Conservation (phyloP, 2,888 invertebrate genomes). For the Limnephilus auricula region DNA sequence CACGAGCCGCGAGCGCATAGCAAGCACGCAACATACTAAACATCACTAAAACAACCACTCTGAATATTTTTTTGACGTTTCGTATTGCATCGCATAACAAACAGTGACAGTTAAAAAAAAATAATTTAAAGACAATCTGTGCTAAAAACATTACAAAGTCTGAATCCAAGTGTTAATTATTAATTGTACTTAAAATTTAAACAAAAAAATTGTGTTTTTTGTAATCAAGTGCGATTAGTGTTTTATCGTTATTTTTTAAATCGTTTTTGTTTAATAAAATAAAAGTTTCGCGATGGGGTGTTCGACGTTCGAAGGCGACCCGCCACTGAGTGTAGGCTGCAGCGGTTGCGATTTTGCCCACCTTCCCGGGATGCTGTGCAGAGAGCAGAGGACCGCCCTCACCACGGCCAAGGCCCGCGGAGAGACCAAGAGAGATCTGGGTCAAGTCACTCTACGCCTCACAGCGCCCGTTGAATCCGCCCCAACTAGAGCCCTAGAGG, state of each 20-base stretch:
- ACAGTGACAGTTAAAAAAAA: conserved; percentile 35
- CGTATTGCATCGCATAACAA: conserved; percentile 26
- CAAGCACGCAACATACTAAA: neutral
- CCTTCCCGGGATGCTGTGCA: conserved; percentile 62
- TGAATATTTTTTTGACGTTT: conserved; percentile 18
- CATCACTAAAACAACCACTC: conserved; percentile 11
- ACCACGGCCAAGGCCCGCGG: conserved; percentile 70
- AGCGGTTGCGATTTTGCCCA: conserved; percentile 47
- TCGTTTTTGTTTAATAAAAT: neutral
- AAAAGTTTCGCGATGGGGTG: conserved; percentile 33
- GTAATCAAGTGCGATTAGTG: conserved; percentile 10
- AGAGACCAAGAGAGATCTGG: conserved; percentile 67
- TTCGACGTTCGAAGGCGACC: conserved; percentile 43
- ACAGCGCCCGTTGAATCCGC: neutral
- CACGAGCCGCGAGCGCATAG: conserved; percentile 4
- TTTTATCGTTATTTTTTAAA: neutral
- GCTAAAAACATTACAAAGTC: neutral
- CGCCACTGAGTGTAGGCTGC: conserved; percentile 43
- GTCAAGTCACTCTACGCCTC: conserved; percentile 50
- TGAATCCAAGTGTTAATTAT: conserved; percentile 9
- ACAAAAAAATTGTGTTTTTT: neutral
- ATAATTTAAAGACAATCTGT: neutral
- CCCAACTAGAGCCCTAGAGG: neutral
- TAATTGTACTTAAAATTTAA: neutral
- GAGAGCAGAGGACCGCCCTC: conserved; percentile 65